Evolutionary conservation across 1,140 invertebrate genomes (phyloP), one percentile per base, ranked within the genome.

Genomic region (Trichoplusia ni): DNA sequence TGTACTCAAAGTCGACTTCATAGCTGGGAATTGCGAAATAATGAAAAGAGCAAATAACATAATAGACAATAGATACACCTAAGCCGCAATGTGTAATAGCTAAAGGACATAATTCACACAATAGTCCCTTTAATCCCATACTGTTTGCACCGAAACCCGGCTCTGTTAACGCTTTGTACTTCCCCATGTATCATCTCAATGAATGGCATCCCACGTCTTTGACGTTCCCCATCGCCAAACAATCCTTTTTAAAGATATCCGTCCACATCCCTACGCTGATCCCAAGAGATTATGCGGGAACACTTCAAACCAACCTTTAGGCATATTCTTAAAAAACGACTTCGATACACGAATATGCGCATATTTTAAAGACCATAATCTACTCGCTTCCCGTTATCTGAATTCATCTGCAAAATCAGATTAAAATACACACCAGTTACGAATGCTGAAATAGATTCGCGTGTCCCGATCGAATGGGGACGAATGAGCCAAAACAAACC

Each of bases 401-500:
- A 63, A 54, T 44, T 19, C 27, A 63, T 63, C 38, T 33, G 61
- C 47, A 61, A 69, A 69, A 64, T 64, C 38, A 58, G 33, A 65
- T 65, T 69, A 62, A 63, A 69, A 65, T 58, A 63, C 44, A 37
- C 35, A 19, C 35, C 37, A 46, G 64, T 42, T 59, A 59, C 54
- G 35, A 47, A 65, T 51, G 44, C 63, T 56, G 63, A 64, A 60
- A 69, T 64, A 69, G 66, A 64, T 42, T 42, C 27, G 53, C 47
- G 64, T 29, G 33, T 38, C 49, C 19, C 47, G 56, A 56, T 49
- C 56, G 65, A 67, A 67, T 58, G 33, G 44, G 60, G 33, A 53
- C 47, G 51, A 71, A 61, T 67, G 69, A 69, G 38, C 27, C 46
- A 59, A 69, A 69, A 64, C 54, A 58, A 69, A 64, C 18, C 46